phyloP scores from a whole-genome alignment of 2,888 invertebrate genomes.

The Perizoma affinitatum region DNA sequence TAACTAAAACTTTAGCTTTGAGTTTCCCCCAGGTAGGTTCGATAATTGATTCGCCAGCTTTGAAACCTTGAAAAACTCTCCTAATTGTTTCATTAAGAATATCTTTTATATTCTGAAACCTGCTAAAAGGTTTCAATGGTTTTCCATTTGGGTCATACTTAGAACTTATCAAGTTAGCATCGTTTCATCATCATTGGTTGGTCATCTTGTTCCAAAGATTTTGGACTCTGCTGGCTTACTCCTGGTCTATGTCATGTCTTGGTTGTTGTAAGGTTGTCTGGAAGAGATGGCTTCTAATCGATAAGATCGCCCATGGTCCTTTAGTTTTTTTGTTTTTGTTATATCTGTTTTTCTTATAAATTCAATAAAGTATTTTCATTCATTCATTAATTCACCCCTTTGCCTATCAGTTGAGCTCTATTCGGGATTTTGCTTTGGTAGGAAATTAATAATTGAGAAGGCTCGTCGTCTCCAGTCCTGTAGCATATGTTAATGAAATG shows the following conservation, averaged over 20 bases:
- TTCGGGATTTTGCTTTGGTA: conserved; percentile 1
- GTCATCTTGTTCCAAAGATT: conserved; percentile 8
- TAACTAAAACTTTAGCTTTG: conserved; percentile 3
- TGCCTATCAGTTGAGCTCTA: conserved; percentile 7
- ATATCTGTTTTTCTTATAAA: too few relatives aligned
- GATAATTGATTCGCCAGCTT: conserved; percentile 14
- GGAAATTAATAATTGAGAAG: conserved; percentile 21
- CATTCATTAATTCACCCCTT: too few relatives aligned
- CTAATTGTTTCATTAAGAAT: conserved; percentile 16
- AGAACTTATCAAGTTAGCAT: conserved; percentile 30
- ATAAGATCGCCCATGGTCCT: too few relatives aligned
- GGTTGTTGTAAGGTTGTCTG: too few relatives aligned
- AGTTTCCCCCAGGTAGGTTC: conserved; percentile 12
- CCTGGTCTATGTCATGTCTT: too few relatives aligned
- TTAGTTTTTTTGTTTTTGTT: too few relatives aligned
- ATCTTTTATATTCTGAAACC: conserved; percentile 6
- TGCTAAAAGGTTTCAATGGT: conserved; percentile 17
- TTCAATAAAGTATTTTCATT: too few relatives aligned
- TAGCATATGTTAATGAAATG: too few relatives aligned
- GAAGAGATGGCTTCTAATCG: too few relatives aligned
- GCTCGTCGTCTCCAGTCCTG: not conserved
- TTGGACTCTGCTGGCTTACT: conserved; percentile 15
- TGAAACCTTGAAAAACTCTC: conserved; percentile 16
- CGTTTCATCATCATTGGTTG: conserved; percentile 15
- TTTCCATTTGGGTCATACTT: conserved; percentile 37